A percentile compares a stretch with the other conserved stretches of the same genome.
These are phyloP conservation scores for Petrocephalus microphthalmus DNA, from an alignment of 2,113 vertebrate genomes.

Conservation along the genomic window DNA sequence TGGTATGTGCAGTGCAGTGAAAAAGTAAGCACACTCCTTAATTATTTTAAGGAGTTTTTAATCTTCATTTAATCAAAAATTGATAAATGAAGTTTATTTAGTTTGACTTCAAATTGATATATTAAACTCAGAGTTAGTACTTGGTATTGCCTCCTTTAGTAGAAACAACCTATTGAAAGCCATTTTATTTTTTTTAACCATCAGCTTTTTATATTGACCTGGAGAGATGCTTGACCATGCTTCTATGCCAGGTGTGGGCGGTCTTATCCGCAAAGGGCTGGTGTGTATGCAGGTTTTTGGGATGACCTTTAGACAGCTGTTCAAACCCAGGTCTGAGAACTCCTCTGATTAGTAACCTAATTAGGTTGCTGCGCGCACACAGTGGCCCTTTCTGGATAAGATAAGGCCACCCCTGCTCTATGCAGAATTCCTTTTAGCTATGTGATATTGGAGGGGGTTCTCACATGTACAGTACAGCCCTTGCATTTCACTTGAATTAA, in stretches of 20 bases:
- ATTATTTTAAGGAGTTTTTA: neutral
- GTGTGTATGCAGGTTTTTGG: too few species aligned
- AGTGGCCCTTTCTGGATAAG: too few species aligned
- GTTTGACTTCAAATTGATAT: neutral
- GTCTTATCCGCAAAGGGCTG: too few species aligned
- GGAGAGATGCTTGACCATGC: neutral
- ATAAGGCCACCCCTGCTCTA: too few species aligned
- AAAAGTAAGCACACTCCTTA: neutral
- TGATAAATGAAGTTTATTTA: neutral
- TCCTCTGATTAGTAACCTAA: too few species aligned
- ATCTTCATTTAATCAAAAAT: neutral
- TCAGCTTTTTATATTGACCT: neutral
- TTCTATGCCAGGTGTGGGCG: neutral
- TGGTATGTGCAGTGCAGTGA: constrained; percentile 3
- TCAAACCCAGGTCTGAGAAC: too few species aligned
- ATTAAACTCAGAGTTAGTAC: constrained; percentile 15
- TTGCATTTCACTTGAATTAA: neutral
- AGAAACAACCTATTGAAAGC: neutral
- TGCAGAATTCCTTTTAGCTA: neutral
- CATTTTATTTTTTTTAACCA: neutral
- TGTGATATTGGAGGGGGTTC: neutral
- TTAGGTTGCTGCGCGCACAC: too few species aligned
- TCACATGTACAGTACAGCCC: neutral
- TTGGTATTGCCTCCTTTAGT: neutral
- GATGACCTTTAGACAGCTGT: too few species aligned